These are phyloP conservation scores for Abramis brama DNA, from an alignment of 2,113 vertebrate species.

Conservation along the genomic window DNA sequence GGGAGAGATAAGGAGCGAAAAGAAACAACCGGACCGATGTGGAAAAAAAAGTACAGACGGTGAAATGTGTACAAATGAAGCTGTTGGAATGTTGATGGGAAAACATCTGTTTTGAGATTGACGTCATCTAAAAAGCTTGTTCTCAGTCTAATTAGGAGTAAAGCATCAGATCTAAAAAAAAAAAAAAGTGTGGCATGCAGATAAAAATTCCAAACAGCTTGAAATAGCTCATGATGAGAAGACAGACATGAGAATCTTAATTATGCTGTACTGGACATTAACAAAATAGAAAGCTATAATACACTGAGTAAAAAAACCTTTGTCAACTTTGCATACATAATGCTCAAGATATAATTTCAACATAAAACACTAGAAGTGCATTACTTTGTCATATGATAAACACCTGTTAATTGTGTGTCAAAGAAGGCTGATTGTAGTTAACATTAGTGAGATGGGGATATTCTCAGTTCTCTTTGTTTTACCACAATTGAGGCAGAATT, in stretches of 20 bases:
- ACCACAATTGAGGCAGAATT: not conserved
- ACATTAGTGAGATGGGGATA: not conserved
- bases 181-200: not conserved
- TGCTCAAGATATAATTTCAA: not conserved
- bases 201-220: not conserved
- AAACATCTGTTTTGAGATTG: constrained; percentile 34
- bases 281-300: not conserved
- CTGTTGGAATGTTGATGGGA: constrained; percentile 18
- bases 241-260: constrained; percentile 14
- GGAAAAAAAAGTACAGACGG: not conserved
- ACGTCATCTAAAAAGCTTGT: constrained; percentile 5
- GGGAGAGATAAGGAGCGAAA: constrained; percentile 19
- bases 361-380: not conserved
- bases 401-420: not conserved
- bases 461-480: not conserved
- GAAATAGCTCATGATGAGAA: constrained; percentile 9
- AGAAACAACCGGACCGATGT: constrained; percentile 12
- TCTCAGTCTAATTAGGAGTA: constrained; percentile 17
- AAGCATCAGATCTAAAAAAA: not conserved
- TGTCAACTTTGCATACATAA: not conserved
- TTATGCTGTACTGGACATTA: not conserved
- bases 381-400: not conserved
- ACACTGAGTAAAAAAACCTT: not conserved
- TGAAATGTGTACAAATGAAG: constrained; percentile 2
- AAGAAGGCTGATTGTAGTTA: not conserved